A percentile compares a stretch with the other conserved stretches of the same genome.
Conservation (phyloP, 2,888 invertebrate genomes). For the Siphlonurus alternatus region DNA sequence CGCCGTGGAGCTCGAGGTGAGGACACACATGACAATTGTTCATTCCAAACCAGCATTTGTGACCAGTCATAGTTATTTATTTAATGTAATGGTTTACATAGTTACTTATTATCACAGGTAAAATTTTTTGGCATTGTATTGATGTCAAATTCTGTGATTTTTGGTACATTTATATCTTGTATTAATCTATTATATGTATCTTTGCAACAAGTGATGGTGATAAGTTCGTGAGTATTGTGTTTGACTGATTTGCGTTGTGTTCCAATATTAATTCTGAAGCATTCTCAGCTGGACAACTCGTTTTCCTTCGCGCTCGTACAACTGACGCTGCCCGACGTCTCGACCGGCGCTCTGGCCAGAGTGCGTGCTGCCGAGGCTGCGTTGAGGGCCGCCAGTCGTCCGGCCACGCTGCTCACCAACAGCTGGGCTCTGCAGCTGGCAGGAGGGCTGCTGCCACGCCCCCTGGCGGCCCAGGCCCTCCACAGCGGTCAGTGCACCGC, state of each 20-base stretch:
- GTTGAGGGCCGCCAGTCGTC: background rate
- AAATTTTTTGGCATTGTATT: too few species aligned
- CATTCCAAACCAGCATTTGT: too few species aligned
- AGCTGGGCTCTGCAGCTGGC: constrained; percentile 15
- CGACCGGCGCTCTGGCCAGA: background rate
- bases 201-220: background rate
- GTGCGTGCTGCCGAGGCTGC: background rate
- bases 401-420: background rate
- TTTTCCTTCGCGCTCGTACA: background rate
- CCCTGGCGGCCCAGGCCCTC: constrained; percentile 25
- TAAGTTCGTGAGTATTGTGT: too few species aligned
- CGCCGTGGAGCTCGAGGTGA: too few species aligned
- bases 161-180: too few species aligned
- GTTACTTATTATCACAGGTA: too few species aligned
- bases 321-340: background rate
- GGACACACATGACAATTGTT: too few species aligned
- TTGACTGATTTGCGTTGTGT: too few species aligned
- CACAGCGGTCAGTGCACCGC: constrained; percentile 31
- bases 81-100: too few species aligned
- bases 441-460: constrained; percentile 28
- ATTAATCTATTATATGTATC: background rate
- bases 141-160: too few species aligned
- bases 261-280: too few species aligned
- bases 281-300: background rate
- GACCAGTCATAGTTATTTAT: too few species aligned